Percentiles rank a stretch among this genome's conserved stretches.
phyloP scores from a whole-genome alignment of 2,797 vertebrate species.

The Sebastes oblongus region DNA sequence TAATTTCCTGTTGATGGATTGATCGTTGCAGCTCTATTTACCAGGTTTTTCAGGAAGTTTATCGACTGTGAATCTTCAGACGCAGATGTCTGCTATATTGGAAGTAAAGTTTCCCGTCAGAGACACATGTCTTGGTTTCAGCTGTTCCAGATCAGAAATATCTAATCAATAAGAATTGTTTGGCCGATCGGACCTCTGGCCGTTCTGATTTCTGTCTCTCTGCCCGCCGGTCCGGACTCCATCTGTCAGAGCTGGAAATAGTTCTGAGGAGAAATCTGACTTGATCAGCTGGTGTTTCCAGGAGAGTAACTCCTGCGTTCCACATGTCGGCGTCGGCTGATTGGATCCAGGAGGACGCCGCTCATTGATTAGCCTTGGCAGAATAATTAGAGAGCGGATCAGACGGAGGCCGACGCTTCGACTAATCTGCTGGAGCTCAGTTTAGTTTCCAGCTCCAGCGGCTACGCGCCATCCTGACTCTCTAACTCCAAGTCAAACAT shows the following conservation, averaged over 20 bases:
- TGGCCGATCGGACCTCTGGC: background rate
- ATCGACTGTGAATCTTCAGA: background rate
- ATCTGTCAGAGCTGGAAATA: background rate
- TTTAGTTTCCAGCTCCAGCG: no score
- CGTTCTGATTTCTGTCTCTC: background rate
- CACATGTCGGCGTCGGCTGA: background rate
- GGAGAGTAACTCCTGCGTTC: background rate
- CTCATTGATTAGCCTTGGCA: constrained; percentile 13
- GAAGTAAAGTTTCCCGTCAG: no score
- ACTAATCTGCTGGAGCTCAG: no score
- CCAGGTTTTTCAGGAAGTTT: background rate
- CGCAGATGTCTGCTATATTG: background rate
- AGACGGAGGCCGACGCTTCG: no score
- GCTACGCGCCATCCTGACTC: no score
- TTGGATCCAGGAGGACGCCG: background rate
- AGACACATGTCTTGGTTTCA: no score
- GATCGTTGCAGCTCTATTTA: no score
- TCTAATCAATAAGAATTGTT: background rate
- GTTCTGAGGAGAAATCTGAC: background rate
- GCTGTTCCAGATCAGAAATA: background rate
- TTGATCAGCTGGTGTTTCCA: background rate
- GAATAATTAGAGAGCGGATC: background rate
- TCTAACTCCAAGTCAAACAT: no score
- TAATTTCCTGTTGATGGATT: no score
- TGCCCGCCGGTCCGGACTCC: background rate